Evolutionary conservation across 2,113 vertebrate genomes (phyloP).

Genomic region (Archocentrus centrarchus): DNA sequence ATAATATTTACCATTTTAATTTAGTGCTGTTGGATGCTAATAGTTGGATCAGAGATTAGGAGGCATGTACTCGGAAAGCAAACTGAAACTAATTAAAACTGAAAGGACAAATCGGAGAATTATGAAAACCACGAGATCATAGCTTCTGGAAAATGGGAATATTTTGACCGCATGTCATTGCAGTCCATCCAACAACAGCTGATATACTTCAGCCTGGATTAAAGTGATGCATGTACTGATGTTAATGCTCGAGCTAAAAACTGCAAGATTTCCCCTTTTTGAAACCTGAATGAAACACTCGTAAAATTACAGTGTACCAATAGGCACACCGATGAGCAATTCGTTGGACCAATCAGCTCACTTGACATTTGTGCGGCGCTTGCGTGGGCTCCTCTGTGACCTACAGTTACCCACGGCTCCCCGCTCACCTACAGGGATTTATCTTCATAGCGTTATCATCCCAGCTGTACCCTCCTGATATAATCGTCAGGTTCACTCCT

Average conservation of each 20-base stretch:
- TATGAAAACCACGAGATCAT: not conserved
- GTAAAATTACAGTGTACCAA: not conserved
- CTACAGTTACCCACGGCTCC: slow-evolving; percentile 25
- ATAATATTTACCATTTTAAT: not conserved
- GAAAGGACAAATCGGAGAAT: too few species aligned
- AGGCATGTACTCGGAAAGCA: not conserved
- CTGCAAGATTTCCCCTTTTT: not conserved
- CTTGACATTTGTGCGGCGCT: slow-evolving; percentile 8
- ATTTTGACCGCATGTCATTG: not conserved
- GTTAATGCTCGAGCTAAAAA: not conserved
- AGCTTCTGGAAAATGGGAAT: not conserved
- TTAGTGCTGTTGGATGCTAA: not conserved
- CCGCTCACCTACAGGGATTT: not conserved
- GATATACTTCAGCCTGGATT: too few species aligned
- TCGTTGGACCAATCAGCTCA: not conserved
- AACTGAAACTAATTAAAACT: too few species aligned
- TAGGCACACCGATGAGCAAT: not conserved
- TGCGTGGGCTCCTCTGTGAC: not conserved
- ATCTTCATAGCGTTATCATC: slow-evolving; percentile 4
- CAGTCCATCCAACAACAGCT: too few species aligned
- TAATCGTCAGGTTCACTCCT: not conserved
- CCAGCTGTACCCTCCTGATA: not conserved
- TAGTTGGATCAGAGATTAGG: not conserved
- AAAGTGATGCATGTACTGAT: too few species aligned
- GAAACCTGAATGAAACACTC: not conserved